Conservation (phyloP, 2,888 invertebrate species). For the Oscheius sp. region DNA sequence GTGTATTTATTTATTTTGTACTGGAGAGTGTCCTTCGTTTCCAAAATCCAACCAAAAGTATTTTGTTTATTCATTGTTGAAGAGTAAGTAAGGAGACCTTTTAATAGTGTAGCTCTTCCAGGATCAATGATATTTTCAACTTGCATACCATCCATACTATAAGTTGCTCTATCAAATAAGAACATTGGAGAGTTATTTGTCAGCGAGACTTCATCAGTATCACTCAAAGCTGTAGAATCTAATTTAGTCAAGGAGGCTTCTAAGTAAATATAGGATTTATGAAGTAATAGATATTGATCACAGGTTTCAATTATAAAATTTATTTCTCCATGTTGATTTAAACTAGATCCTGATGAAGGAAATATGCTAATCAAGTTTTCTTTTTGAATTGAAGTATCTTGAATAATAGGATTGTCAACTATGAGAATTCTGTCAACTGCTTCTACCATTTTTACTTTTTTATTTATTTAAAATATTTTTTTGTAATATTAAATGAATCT, state of each 20-base stretch:
- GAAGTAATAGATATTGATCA: conserved; percentile 41
- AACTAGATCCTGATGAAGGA: conserved; percentile 36
- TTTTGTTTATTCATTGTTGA: conserved; percentile 54
- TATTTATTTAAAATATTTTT: conserved; percentile 31
- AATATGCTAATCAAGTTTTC: conserved; percentile 35
- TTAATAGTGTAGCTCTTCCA: conserved; percentile 50
- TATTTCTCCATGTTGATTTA: conserved; percentile 49
- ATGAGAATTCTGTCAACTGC: conserved; percentile 35
- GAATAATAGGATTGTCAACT: conserved; percentile 36
- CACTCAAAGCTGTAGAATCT: conserved; percentile 29
- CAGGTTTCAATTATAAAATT: conserved; percentile 46
- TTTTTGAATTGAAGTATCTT: conserved; percentile 35
- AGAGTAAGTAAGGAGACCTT: conserved; percentile 50
- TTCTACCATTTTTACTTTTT: conserved; percentile 27
- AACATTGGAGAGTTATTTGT: conserved; percentile 52
- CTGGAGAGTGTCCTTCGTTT: conserved; percentile 40
- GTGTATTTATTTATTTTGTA: conserved; percentile 56
- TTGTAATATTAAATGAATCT: conserved; percentile 27
- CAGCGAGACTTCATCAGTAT: conserved; percentile 43
- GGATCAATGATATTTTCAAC: conserved; percentile 44
- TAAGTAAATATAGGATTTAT: conserved; percentile 46
- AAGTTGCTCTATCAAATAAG: conserved; percentile 52
- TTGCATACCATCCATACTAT: conserved; percentile 45
- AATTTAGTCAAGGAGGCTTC: conserved; percentile 44
- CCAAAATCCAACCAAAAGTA: conserved; percentile 54